Conservation (phyloP, 2,113 vertebrate species). For the Datnioides undecimradiatus region DNA sequence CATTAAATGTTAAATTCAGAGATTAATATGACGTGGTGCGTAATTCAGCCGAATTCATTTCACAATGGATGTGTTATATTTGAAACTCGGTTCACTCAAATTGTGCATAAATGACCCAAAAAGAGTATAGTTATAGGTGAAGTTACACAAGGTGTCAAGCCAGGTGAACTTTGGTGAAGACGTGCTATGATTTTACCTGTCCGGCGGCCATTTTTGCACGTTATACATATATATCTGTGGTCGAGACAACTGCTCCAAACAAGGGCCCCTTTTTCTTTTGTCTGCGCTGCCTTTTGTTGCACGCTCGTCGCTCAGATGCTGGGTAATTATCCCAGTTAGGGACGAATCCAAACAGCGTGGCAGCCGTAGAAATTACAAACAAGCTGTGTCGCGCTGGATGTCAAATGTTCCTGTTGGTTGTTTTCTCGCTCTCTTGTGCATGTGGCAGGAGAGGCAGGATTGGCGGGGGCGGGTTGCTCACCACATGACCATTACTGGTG, state of each 20-base stretch:
- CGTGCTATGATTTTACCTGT: too few species aligned
- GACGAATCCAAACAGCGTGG: slow-evolving; percentile 55
- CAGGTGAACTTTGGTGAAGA: too few species aligned
- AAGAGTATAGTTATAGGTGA: too few species aligned
- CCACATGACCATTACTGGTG: slow-evolving; percentile 6
- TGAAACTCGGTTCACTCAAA: not conserved
- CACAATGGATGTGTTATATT: not conserved
- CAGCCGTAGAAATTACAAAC: slow-evolving; percentile 52
- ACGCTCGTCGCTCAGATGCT: slow-evolving; percentile 25
- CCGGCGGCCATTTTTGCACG: not conserved
- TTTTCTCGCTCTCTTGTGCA: slow-evolving; percentile 17
- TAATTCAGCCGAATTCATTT: slow-evolving; percentile 3
- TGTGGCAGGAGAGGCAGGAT: slow-evolving; percentile 16
- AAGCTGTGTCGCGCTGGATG: slow-evolving; percentile 45
- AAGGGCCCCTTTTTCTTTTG: slow-evolving; percentile 24
- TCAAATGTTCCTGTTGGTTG: slow-evolving; percentile 32
- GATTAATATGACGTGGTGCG: not conserved
- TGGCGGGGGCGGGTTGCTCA: not conserved
- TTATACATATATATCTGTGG: slow-evolving; percentile 34
- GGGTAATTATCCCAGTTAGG: slow-evolving; percentile 71
- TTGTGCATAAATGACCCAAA: not conserved
- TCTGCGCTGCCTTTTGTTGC: slow-evolving; percentile 36
- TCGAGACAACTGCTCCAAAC: slow-evolving; percentile 23
- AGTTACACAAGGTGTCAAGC: too few species aligned
- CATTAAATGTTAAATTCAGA: slow-evolving; percentile 33